Percentiles rank a stretch among this genome's conserved stretches.
These are phyloP conservation scores for Seira sanloemensis DNA, from an alignment of 2,888 invertebrate genomes.

Conservation along the genomic window DNA sequence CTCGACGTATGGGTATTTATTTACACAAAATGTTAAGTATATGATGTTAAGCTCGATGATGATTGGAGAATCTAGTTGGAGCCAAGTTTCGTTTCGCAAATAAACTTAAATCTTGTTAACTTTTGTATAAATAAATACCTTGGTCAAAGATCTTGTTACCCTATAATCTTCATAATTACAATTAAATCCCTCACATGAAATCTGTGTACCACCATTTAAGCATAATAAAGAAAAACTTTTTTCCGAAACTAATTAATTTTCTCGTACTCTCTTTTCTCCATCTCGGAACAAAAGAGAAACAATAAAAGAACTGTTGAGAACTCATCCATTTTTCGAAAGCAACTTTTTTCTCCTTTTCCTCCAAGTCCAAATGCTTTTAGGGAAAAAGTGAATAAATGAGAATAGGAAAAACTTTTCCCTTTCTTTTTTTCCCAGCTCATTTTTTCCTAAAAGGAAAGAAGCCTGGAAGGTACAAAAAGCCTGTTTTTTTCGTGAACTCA, in stretches of 20 bases:
- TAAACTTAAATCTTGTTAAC: too few relatives aligned
- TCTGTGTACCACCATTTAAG: too few relatives aligned
- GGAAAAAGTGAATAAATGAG: neutral
- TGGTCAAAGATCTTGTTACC: too few relatives aligned
- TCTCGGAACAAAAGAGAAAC: neutral
- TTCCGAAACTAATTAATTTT: neutral
- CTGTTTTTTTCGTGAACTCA: conserved; percentile 13
- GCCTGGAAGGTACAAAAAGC: conserved; percentile 43
- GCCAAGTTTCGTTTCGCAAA: too few relatives aligned
- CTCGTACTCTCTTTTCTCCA: neutral
- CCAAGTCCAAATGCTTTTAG: neutral
- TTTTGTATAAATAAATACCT: too few relatives aligned
- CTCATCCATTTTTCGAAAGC: conserved; percentile 28
- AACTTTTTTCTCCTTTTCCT: neutral
- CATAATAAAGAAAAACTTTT: conserved; percentile 25
- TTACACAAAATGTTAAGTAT: too few relatives aligned
- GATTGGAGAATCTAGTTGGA: too few relatives aligned
- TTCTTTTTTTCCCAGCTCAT: neutral
- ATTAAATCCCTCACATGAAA: too few relatives aligned
- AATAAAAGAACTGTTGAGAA: conserved; percentile 39
- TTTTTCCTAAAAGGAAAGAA: conserved; percentile 38
- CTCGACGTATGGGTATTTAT: too few relatives aligned
- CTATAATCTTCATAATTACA: too few relatives aligned
- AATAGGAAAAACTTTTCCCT: too few relatives aligned
- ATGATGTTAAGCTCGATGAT: too few relatives aligned